Conservation (phyloP, 2,113 vertebrate genomes). For the Nicator chloris region DNA sequence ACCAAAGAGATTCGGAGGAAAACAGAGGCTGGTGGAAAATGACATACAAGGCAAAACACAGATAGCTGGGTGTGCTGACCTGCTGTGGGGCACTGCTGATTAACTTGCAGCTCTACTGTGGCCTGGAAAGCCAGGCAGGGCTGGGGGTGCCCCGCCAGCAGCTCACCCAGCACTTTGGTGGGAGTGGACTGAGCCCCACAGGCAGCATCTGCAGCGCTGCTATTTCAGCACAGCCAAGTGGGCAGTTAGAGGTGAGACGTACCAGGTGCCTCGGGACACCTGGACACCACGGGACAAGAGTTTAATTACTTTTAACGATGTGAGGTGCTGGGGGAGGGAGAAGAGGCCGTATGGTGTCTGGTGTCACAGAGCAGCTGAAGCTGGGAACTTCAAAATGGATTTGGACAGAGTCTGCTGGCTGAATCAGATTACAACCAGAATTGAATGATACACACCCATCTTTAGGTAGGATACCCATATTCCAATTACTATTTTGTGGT, state of each 20-base stretch:
- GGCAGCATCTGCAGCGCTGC: neutral
- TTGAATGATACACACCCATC: accelerated
- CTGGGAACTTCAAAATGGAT: neutral
- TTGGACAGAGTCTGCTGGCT: neutral
- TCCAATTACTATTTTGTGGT: neutral
- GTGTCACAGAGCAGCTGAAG: neutral
- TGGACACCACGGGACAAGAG: neutral
- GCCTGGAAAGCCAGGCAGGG: neutral
- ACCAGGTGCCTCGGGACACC: constrained; percentile 47
- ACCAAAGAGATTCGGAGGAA: constrained; percentile 7
- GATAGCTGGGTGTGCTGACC: neutral
- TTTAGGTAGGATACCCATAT: neutral
- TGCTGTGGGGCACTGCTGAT: neutral
- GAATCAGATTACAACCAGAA: neutral
- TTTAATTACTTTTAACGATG: constrained; percentile 52
- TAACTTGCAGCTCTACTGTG: neutral
- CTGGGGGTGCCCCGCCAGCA: neutral
- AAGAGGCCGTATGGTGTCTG: neutral
- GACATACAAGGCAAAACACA: neutral
- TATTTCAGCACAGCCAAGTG: neutral
- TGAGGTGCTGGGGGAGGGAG: neutral
- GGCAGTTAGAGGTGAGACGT: constrained; percentile 33
- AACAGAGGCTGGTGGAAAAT: constrained; percentile 20
- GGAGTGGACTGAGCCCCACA: neutral
- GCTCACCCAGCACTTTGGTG: accelerated